Percentiles rank a stretch among this genome's conserved stretches.
Conservation (phyloP, 1,140 invertebrate species). For the Drosophila chauvacae region DNA sequence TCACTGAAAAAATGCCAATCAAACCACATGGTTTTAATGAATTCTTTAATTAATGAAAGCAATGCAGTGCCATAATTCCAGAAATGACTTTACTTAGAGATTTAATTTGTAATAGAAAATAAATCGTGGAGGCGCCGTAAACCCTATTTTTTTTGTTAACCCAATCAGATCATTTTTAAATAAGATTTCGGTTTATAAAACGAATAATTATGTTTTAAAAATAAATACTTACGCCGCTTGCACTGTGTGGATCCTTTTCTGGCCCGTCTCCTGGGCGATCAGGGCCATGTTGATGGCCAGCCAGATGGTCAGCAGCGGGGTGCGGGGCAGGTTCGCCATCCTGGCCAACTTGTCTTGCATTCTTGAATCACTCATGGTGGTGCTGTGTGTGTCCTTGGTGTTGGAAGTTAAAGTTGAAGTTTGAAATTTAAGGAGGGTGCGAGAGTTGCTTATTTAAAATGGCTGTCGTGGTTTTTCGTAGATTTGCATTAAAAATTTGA, state of each 20-base stretch:
- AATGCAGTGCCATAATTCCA: background rate
- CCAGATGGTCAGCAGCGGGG: conserved; percentile 81
- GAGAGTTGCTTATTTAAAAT: conserved; percentile 61
- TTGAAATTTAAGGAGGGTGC: conserved; percentile 47
- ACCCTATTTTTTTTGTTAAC: background rate
- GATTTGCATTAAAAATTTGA: conserved; percentile 66
- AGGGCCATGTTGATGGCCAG: conserved; percentile 82
- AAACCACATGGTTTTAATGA: background rate
- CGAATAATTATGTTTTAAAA: background rate
- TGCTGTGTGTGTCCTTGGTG: conserved; percentile 38
- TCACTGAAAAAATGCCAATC: background rate
- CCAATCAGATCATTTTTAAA: background rate
- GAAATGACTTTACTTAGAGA: background rate
- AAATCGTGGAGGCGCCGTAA: no score
- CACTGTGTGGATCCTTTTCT: conserved; percentile 72
- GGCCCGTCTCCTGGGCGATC: conserved; percentile 77
- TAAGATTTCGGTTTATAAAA: no score
- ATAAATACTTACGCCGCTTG: conserved; percentile 80
- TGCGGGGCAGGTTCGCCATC: conserved; percentile 70
- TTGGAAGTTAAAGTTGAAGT: conserved; percentile 39
- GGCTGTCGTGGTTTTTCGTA: conserved; percentile 52
- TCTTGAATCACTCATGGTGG: conserved; percentile 82
- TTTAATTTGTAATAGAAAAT: no score
- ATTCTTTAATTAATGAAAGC: background rate
- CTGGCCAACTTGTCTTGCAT: conserved; percentile 67